phyloP scores from a whole-genome alignment of 2,888 invertebrate species.

The Nemurella pictetii region DNA sequence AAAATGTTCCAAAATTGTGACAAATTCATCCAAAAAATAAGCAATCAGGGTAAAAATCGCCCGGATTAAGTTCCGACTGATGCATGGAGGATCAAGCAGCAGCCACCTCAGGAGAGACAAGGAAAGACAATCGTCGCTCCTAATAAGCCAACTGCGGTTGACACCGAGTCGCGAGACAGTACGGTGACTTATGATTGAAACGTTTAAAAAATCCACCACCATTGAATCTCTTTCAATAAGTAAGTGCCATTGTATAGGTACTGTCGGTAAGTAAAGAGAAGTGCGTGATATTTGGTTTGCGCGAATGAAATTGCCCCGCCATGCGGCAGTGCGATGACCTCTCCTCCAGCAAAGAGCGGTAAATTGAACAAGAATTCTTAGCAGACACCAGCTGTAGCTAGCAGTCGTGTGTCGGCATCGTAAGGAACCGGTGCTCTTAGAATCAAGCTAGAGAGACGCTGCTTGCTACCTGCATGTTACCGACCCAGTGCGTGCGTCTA shows the following conservation, averaged over 20 bases:
- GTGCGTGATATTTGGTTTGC: constrained; percentile 18
- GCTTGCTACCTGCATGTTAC: background rate
- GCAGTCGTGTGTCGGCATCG: constrained; percentile 15
- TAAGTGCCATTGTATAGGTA: background rate
- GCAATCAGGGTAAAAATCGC: background rate
- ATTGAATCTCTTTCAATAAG: background rate
- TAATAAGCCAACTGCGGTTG: constrained; percentile 26
- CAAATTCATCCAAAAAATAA: too few species aligned
- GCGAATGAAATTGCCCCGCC: constrained; percentile 15
- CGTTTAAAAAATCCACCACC: background rate
- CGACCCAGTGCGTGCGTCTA: background rate
- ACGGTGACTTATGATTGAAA: background rate
- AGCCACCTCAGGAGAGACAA: background rate
- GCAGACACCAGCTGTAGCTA: background rate
- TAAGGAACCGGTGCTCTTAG: background rate
- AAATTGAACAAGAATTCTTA: constrained; percentile 20
- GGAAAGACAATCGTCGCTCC: background rate
- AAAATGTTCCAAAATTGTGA: too few species aligned
- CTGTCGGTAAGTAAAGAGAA: constrained; percentile 3
- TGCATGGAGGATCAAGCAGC: background rate
- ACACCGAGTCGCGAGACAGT: constrained; percentile 35
- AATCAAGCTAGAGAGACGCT: background rate
- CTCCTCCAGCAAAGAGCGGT: constrained; percentile 28
- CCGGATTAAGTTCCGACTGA: background rate
- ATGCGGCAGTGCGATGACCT: constrained; percentile 36